Base-by-base conservation (phyloP, 2,113 vertebrate species). In the Girardinichthys multiradiatus region DNA sequence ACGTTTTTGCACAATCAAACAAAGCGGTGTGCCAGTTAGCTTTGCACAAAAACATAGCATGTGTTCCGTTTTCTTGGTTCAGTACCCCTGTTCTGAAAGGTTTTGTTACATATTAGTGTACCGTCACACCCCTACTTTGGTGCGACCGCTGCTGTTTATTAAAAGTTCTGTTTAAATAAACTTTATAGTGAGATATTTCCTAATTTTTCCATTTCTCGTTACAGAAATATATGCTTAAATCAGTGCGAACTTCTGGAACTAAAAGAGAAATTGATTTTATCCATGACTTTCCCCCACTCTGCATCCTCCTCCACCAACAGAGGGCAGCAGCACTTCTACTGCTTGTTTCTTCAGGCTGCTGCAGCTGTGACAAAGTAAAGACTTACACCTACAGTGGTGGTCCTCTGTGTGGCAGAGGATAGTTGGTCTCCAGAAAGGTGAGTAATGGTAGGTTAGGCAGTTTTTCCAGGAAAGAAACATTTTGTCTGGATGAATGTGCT, bases 251-350 rank as follows among this genome's bases (percentile, higher is more conserved):
- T 26, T 15, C 65, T 35, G 72, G n/a, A 74, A 78, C 57, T 37
- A 70, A 48, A 70, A 67, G 26, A 42, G 0, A 11, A 70, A 70
- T n/a, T 54, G 5, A 17, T 45, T 57, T 51, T 35, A 60, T 54
- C 8, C 51, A 54, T 14, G 30, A 51, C 39, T 30, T 4, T n/a
- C 48, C 8, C 31, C 24, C 6, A 57, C 1, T 30, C 10, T 33
- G 13, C 74, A 64, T 17, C 15, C 12, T 7, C 2, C 35, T 84
- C 39, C 6, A 8, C 88, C 91, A 83, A 83, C 51, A 91, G 91
- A 90, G 91, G 91, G 90, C 89, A 89, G 91, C 89, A 90, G 73
- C 57, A 30, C 45, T 74, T 61, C 86, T 80, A 64, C 76, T 71
- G 29, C 68, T 48, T 61, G 60, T 29, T 67, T 2, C 2, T 15